Evolutionary conservation across 2,888 invertebrate species (phyloP), one percentile per base, ranked within the genome.

Genomic region (Thelaira solivaga): DNA sequence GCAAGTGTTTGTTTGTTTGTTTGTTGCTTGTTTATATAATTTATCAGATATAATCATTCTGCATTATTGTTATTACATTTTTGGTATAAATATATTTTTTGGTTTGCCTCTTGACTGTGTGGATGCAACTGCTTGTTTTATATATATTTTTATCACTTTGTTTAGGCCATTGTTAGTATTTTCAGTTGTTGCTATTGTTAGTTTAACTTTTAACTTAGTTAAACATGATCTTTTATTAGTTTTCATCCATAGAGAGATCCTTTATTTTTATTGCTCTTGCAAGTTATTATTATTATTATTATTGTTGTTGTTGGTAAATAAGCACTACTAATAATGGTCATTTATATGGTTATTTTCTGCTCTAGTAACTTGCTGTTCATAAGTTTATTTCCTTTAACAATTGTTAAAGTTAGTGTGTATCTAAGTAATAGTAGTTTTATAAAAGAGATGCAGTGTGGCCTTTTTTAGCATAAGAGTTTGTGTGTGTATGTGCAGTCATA

Each of bases 281-380:
- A n/a, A n/a, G n/a, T n/a, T n/a, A n/a, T n/a, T n/a, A n/a, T n/a
- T 34, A n/a, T 45, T 55, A 29, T 29, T 18, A 26, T 51, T 36
- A 20, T 26, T 71, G 16, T 61, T 62, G 45, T 34, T 74, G 36
- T 59, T 64, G 73, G 71, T 20, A 49, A 69, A 69, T 64, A 62
- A 62, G 83, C 85, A 82, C 85, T 83, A 83, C 86, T 86, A 85
- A 86, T 86, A 87, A 86, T 85, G 85, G 84, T 84, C 84, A 87
- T 87, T 86, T 86, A 73, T 82, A 83, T 83, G 82, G 84, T 84
- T 84, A 84, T 83, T 83, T 82, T 82, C 81, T 80, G 82, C 81
- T 79, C 80, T 77, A 80, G 80, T 74, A 73, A 74, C 45, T 43
- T 64, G 43, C 51, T 78, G 39, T 47, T 59, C 36, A 24, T 49